These are phyloP conservation scores for Furnarius figulus DNA, from an alignment of 2,113 vertebrate genomes.

Conservation along the genomic window DNA sequence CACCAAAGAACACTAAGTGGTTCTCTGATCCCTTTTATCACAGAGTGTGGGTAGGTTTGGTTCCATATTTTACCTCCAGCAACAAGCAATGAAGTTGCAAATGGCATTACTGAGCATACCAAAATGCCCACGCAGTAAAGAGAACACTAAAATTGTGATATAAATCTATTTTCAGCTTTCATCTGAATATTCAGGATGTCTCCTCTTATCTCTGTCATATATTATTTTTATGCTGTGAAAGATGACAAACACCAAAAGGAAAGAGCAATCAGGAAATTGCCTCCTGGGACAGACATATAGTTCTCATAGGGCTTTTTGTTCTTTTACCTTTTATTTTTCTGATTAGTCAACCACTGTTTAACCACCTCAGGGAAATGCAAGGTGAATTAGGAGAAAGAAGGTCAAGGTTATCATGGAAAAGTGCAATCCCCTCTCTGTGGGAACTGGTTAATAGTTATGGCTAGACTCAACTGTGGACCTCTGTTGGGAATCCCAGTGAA, in stretches of 20 bases:
- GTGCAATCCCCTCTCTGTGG: not conserved
- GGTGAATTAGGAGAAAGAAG: constrained; percentile 1
- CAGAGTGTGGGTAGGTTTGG: not conserved
- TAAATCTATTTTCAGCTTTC: not conserved
- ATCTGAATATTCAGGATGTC: not conserved
- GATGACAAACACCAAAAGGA: not conserved
- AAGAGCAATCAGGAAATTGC: not conserved
- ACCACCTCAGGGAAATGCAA: not conserved
- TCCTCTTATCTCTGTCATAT: not conserved
- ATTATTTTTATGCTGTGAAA: not conserved
- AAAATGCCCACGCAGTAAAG: not conserved
- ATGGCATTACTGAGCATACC: not conserved
- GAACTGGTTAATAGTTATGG: not conserved
- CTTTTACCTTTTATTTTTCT: not conserved
- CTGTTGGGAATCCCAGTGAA: constrained; percentile 22
- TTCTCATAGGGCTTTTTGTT: not conserved
- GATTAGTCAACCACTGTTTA: not conserved
- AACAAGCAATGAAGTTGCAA: not conserved
- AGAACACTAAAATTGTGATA: not conserved
- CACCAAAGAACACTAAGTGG: not conserved
- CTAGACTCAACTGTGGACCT: not conserved
- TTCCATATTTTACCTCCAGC: not conserved
- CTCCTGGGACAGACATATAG: not conserved
- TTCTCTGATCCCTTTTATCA: not conserved
- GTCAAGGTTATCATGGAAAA: constrained; percentile 8